phyloP scores from a whole-genome alignment of 2,888 invertebrate genomes.

The Biston betularia region DNA sequence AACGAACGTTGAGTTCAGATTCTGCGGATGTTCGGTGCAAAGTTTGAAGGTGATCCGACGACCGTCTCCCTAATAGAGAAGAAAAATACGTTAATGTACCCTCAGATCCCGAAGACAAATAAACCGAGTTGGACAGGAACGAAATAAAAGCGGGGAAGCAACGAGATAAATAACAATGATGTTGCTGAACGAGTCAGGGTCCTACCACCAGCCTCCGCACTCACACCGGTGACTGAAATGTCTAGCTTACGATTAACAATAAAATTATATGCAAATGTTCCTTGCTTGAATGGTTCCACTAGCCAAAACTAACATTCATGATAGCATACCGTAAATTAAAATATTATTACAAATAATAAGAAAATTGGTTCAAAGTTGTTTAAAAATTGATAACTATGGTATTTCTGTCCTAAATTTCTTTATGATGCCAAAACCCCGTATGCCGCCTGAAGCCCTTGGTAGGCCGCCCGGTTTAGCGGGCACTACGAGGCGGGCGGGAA shows the following conservation, averaged over 20 bases:
- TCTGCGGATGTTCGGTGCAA: constrained; percentile 68
- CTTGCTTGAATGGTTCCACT: neutral
- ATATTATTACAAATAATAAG: too few species aligned
- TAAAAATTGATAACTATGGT: too few species aligned
- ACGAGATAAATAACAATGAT: constrained; percentile 83
- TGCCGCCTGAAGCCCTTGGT: constrained; percentile 6
- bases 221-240: neutral
- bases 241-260: neutral
- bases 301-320: neutral
- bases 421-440: neutral
- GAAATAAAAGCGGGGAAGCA: constrained; percentile 81
- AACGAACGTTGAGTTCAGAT: constrained; percentile 72
- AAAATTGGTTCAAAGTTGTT: too few species aligned
- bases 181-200: constrained; percentile 59
- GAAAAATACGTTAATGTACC: constrained; percentile 86
- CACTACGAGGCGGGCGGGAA: constrained; percentile 31
- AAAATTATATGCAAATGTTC: neutral
- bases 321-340: too few species aligned
- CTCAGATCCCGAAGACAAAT: constrained; percentile 84
- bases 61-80: constrained; percentile 84
- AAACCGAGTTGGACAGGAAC: constrained; percentile 80
- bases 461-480: constrained; percentile 17
- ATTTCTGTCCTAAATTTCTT: neutral
- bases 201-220: constrained; percentile 15
- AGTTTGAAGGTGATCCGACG: constrained; percentile 82